Conservation (phyloP, 2,113 vertebrate genomes). For the Ameiurus melas region DNA sequence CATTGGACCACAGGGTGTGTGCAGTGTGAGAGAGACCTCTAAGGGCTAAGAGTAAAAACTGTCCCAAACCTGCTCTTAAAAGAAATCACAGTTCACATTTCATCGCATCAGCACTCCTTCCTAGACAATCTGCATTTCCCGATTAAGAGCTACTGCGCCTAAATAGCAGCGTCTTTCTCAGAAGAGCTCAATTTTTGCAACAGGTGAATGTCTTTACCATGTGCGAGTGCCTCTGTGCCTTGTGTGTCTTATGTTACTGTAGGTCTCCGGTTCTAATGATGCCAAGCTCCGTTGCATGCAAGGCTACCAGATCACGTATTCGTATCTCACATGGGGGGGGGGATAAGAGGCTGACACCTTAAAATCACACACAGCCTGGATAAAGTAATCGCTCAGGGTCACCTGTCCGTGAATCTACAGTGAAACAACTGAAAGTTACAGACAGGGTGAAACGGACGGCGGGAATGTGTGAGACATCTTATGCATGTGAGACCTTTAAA, state of each 20-base stretch:
- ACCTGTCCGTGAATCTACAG: not conserved
- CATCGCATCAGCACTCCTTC: not conserved
- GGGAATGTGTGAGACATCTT: not conserved
- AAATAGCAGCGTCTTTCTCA: slow-evolving; percentile 33
- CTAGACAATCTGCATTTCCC: slow-evolving; percentile 13
- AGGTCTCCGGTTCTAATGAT: slow-evolving; percentile 19
- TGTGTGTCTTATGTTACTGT: slow-evolving; percentile 35
- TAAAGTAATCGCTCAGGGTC: not conserved
- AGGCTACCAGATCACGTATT: slow-evolving; percentile 1
- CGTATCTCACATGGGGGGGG: not conserved
- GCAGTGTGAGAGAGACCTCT: slow-evolving; percentile 21
- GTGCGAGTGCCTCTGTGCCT: slow-evolving; percentile 1
- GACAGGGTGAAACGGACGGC: not conserved
- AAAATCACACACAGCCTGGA: not conserved
- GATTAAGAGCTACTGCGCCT: not conserved
- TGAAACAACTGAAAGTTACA: not conserved
- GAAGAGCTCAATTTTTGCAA: slow-evolving; percentile 33
- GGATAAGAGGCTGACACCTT: not conserved
- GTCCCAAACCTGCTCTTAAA: not conserved
- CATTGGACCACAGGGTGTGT: not conserved
- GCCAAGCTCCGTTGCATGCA: not conserved
- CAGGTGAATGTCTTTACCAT: slow-evolving; percentile 36
- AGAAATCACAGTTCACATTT: not conserved
- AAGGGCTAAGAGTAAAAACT: slow-evolving; percentile 19
- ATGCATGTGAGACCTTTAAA: not conserved